A percentile compares a stretch with the other conserved stretches of the same genome.
Conservation (phyloP, 1,140 invertebrate species). For the Eciton burchellii region DNA sequence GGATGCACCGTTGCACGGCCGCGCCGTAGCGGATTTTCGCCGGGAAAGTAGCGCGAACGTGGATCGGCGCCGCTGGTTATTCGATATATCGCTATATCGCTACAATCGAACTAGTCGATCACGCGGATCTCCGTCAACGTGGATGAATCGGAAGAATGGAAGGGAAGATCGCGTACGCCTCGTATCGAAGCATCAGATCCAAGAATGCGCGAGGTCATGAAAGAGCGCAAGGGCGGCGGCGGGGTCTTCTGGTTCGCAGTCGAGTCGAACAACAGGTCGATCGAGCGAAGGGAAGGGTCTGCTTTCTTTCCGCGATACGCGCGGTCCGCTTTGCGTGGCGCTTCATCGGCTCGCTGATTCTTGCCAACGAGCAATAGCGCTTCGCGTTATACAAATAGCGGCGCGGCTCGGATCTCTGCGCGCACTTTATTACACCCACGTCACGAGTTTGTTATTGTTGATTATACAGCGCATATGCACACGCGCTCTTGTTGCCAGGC, state of each 20-base stretch:
- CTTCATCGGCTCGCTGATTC: conserved; percentile 39
- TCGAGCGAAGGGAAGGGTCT: too few relatives aligned
- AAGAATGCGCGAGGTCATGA: neutral
- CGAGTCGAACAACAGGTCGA: neutral
- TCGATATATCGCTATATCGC: neutral
- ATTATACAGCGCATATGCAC: conserved; percentile 42
- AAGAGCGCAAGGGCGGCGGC: neutral
- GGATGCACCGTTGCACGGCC: conserved; percentile 28
- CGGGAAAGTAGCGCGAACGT: conserved; percentile 48
- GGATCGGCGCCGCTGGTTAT: neutral
- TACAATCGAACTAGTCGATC: conserved; percentile 34
- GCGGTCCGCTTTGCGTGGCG: neutral
- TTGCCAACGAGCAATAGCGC: conserved; percentile 39
- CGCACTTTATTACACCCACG: conserved; percentile 48
- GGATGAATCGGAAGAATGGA: too few relatives aligned
- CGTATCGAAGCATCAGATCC: too few relatives aligned
- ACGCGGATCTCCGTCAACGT: neutral
- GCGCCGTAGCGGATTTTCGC: conserved; percentile 16
- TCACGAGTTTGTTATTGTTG: conserved; percentile 52
- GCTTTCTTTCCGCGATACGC: conserved; percentile 1
- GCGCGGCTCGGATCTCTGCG: conserved; percentile 14
- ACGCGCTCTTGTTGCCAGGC: conserved; percentile 48
- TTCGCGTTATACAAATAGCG: conserved; percentile 39
- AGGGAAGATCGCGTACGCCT: too few relatives aligned
- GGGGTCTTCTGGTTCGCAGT: too few relatives aligned